Percentiles rank a stretch among this genome's conserved stretches.
Evolutionary conservation across 2,113 vertebrate species (phyloP).

Genomic region (Ardeotis arabs): DNA sequence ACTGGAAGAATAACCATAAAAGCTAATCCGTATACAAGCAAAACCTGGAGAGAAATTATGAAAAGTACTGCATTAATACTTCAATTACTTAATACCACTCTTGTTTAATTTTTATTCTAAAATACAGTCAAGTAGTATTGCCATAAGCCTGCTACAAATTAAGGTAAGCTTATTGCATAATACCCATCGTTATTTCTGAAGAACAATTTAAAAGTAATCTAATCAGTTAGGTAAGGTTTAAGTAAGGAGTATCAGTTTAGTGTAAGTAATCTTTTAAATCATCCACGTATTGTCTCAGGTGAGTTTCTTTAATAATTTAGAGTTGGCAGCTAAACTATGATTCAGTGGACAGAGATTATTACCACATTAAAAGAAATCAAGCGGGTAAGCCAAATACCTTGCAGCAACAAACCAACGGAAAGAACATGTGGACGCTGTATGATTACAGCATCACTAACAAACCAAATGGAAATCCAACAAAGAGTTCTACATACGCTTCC

Average conservation of each 20-base stretch:
- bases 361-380: neutral
- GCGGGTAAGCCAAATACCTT: neutral
- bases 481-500: neutral
- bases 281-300: neutral
- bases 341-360: neutral
- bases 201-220: neutral
- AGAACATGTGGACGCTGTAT: neutral
- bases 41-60: conserved; percentile 78
- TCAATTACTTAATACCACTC: neutral
- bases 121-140: neutral
- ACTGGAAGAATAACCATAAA: conserved; percentile 99
- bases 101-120: neutral
- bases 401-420: neutral
- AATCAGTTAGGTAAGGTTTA: neutral
- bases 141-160: neutral
- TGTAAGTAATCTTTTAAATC: neutral
- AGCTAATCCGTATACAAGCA: conserved; percentile 95
- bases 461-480: neutral
- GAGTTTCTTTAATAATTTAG: neutral
- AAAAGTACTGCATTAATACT: neutral
- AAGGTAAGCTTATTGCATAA: neutral
- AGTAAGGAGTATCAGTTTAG: neutral
- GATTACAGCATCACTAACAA: neutral
- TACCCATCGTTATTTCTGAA: neutral
- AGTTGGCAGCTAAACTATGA: neutral